phyloP scores from a whole-genome alignment of 2,888 invertebrate genomes.

The Synanthedon andrenaeformis region DNA sequence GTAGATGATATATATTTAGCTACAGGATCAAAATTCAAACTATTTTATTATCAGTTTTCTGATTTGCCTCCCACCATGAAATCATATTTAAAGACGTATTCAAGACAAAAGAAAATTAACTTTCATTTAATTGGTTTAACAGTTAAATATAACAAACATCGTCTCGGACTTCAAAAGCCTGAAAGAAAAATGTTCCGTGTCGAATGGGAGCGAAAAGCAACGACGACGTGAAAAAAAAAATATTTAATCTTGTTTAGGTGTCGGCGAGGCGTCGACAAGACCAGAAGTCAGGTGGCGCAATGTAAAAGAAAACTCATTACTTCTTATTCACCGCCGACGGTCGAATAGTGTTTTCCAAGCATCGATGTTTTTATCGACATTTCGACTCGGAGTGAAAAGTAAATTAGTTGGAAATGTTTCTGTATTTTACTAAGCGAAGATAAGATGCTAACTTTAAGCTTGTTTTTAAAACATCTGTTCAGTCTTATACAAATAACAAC shows the following conservation, averaged over 20 bases:
- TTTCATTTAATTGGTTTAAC: conserved; percentile 8
- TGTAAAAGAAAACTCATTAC: conserved; percentile 65
- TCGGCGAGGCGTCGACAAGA: conserved; percentile 38
- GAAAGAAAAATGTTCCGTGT: conserved; percentile 12
- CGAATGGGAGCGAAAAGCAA: conserved; percentile 6
- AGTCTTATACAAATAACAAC: too few species aligned
- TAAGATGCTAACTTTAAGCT: background rate
- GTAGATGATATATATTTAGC: too few species aligned
- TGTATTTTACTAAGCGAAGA: conserved; percentile 2
- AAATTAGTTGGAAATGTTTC: conserved; percentile 7
- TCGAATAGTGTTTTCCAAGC: conserved; percentile 24
- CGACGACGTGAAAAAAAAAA: conserved; percentile 31
- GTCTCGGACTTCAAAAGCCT: conserved; percentile 17
- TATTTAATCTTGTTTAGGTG: conserved; percentile 61
- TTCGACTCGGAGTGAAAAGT: conserved; percentile 19
- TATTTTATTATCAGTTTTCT: too few species aligned
- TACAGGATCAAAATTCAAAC: too few species aligned
- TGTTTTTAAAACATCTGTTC: too few species aligned
- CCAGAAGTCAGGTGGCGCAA: conserved; percentile 52
- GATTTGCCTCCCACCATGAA: too few species aligned
- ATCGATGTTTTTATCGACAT: conserved; percentile 11
- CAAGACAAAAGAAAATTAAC: too few species aligned
- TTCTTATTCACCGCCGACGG: conserved; percentile 50
- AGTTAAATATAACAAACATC: conserved; percentile 17
- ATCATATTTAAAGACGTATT: too few species aligned